Percentiles rank a stretch among this genome's conserved stretches.
These are phyloP conservation scores for Lamprotornis superbus DNA, from an alignment of 2,113 vertebrate genomes.

Conservation along the genomic window DNA sequence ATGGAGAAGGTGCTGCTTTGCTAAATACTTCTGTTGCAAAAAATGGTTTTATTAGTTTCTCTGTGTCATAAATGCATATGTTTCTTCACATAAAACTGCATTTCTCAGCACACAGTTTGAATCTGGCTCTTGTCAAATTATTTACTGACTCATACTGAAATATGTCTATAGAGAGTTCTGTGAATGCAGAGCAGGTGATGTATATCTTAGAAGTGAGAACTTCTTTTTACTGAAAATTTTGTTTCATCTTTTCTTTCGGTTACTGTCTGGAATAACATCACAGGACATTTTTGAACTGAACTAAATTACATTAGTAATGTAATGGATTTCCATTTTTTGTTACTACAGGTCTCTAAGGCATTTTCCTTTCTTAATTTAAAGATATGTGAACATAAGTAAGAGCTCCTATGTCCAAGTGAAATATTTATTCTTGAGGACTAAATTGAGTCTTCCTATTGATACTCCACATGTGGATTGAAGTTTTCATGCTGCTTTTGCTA, in stretches of 20 bases:
- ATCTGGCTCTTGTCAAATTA: not conserved
- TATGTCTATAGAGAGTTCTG: not conserved
- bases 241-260: not conserved
- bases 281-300: not conserved
- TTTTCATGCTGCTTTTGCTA: not conserved
- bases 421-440: not conserved
- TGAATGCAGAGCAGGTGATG: not conserved
- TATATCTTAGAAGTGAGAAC: not conserved
- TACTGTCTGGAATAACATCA: not conserved
- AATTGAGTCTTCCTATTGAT: not conserved
- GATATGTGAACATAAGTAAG: not conserved
- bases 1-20: not conserved
- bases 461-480: accelerated
- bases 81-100: not conserved
- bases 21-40: not conserved
- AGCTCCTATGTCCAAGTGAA: not conserved
- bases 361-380: not conserved
- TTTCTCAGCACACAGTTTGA: not conserved
- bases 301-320: not conserved
- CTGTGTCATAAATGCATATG: not conserved
- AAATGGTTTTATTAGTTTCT: not conserved
- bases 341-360: accelerated
- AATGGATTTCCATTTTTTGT: not conserved
- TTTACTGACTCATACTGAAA: not conserved
- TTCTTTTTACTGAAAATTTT: not conserved